Conservation (phyloP, 2,113 vertebrate species). For the Ceyx margarethae region DNA sequence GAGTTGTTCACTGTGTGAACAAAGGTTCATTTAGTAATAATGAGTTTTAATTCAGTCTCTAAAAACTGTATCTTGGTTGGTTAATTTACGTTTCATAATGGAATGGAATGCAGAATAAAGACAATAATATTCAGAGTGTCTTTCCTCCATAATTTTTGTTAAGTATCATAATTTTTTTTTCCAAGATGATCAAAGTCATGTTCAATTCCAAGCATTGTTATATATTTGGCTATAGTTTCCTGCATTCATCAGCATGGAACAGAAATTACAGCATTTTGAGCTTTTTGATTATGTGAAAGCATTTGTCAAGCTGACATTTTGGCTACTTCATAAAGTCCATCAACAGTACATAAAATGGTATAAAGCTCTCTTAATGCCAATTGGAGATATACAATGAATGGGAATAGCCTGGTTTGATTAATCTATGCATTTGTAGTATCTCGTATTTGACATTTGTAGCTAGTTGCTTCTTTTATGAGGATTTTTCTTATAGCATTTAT, state of each 20-base stretch:
- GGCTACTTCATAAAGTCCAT: conserved; percentile 53
- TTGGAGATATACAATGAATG: conserved; percentile 53
- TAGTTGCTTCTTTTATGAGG: background rate
- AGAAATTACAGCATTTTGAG: conserved; percentile 32
- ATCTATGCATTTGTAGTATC: conserved; percentile 24
- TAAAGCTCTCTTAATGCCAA: conserved; percentile 9
- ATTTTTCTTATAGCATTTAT: conserved; percentile 25
- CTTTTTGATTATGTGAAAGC: conserved; percentile 20
- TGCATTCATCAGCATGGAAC: background rate
- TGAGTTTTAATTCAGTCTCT: background rate
- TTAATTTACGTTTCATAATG: background rate
- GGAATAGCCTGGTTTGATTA: conserved; percentile 34
- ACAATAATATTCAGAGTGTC: background rate
- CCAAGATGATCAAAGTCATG: conserved; percentile 18
- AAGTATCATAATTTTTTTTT: background rate
- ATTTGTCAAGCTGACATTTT: conserved; percentile 72
- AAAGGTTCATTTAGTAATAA: background rate
- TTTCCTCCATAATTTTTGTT: background rate
- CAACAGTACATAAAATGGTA: background rate
- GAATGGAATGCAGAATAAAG: background rate
- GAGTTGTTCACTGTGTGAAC: background rate
- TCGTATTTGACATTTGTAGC: background rate
- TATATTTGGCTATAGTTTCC: conserved; percentile 27
- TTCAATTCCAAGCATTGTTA: conserved; percentile 31
- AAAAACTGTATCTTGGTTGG: background rate